Evolutionary conservation across 1,140 invertebrate species (phyloP).

Genomic region (Gonioctena quinquepunctata): DNA sequence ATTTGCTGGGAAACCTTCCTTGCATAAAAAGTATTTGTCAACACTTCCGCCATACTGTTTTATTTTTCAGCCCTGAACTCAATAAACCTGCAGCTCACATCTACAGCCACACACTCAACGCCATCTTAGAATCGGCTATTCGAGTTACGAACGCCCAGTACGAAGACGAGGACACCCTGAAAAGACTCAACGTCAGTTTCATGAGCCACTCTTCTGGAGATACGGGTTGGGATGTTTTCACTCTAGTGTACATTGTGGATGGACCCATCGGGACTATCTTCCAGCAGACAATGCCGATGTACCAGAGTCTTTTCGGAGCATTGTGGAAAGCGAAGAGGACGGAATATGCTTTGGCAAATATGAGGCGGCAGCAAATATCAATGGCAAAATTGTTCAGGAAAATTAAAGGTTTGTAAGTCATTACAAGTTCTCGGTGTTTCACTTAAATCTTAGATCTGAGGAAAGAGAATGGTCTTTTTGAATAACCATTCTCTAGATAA

Average conservation of each 20-base stretch:
- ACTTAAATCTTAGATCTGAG: too few species aligned
- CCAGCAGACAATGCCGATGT: conserved; percentile 81
- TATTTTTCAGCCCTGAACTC: conserved; percentile 75
- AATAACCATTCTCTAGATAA: too few species aligned
- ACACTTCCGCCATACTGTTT: too few species aligned
- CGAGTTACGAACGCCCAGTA: conserved; percentile 93
- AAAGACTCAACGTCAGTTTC: conserved; percentile 83
- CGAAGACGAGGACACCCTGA: conserved; percentile 88
- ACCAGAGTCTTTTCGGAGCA: conserved; percentile 88
- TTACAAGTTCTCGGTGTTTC: too few species aligned
- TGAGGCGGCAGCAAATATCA: conserved; percentile 87
- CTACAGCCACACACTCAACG: conserved; percentile 86
- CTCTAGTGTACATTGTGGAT: conserved; percentile 89
- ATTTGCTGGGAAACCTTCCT: too few species aligned
- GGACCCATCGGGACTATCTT: conserved; percentile 93
- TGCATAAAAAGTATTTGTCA: too few species aligned
- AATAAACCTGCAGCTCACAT: conserved; percentile 85
- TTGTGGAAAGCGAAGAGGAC: conserved; percentile 94
- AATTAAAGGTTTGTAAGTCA: conserved; percentile 65
- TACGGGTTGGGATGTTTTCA: conserved; percentile 94
- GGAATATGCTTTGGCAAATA: conserved; percentile 84
- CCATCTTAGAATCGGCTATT: conserved; percentile 89
- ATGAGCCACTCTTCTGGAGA: conserved; percentile 71
- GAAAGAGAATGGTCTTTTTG: too few species aligned
- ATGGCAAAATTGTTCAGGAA: conserved; percentile 73